These are phyloP conservation scores for Cryptoprocta ferox DNA, from an alignment of 2,797 vertebrate species.

Conservation along the genomic window DNA sequence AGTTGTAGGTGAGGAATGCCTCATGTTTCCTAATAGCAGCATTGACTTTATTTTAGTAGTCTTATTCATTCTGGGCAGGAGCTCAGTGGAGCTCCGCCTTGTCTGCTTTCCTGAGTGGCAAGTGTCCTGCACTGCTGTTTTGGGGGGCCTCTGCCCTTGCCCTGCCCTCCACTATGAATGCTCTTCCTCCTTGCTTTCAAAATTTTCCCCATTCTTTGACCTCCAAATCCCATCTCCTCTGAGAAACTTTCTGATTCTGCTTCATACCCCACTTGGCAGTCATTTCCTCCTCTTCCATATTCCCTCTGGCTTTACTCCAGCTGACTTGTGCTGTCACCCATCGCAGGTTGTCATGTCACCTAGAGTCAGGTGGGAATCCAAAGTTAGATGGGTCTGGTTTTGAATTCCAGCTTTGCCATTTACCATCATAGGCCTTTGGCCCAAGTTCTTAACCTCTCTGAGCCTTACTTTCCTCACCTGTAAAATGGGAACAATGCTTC, in stretches of 20 bases:
- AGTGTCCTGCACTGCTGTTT: rapidly evolving
- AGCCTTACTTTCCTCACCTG: neutral
- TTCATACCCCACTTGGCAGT: rapidly evolving
- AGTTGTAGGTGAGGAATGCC: neutral
- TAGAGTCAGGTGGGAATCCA: neutral
- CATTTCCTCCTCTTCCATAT: rapidly evolving
- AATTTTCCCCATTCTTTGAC: neutral
- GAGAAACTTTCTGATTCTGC: neutral
- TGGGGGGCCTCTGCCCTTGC: neutral
- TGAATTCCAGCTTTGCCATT: neutral
- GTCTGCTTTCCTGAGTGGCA: neutral
- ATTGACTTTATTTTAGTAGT: neutral
- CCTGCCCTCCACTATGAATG: neutral
- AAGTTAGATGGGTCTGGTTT: neutral
- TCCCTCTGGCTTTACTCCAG: neutral
- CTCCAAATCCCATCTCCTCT: neutral
- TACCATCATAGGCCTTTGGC: neutral
- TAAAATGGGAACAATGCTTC: neutral
- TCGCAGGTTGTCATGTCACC: neutral
- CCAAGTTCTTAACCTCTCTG: neutral
- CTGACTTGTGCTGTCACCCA: neutral
- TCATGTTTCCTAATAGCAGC: neutral
- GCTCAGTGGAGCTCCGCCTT: neutral
- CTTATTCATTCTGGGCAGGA: neutral
- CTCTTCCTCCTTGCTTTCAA: neutral